phyloP scores from a whole-genome alignment of 2,113 vertebrate species.

The Tylochromis polylepis region DNA sequence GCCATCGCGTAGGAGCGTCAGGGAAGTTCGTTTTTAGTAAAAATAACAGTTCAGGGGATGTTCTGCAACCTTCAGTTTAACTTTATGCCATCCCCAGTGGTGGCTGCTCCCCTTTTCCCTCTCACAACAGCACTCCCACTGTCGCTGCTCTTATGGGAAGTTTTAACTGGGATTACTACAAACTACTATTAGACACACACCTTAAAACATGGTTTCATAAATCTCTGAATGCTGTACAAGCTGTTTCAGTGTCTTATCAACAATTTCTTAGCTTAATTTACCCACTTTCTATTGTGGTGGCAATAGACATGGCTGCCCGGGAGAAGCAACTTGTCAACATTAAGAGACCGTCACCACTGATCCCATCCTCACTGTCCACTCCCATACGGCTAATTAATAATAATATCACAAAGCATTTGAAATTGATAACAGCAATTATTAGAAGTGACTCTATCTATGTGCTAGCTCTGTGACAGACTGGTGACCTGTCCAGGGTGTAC shows the following conservation, averaged over 20 bases:
- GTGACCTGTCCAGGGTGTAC: not conserved
- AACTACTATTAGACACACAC: not conserved
- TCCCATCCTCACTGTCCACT: not conserved
- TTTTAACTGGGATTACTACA: not conserved
- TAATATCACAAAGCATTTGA: not conserved
- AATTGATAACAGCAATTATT: not conserved
- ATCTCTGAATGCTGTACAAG: not conserved
- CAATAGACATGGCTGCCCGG: not conserved
- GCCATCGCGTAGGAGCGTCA: accelerated
- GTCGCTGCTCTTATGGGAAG: not conserved
- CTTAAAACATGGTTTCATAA: not conserved
- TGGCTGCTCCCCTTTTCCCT: not conserved
- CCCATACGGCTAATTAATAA: not conserved
- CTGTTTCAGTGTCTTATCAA: not conserved
- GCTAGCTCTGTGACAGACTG: not conserved
- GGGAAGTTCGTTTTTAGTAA: accelerated
- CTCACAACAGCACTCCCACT: not conserved
- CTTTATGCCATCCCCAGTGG: not conserved
- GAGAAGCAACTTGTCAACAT: not conserved
- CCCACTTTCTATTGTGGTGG: not conserved
- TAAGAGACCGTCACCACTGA: not conserved
- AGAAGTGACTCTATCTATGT: not conserved
- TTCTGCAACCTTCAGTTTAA: not conserved
- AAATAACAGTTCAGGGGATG: not conserved
- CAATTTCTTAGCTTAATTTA: not conserved